Conservation (phyloP, 2,797 vertebrate genomes). For the Oreochromis mossambicus region DNA sequence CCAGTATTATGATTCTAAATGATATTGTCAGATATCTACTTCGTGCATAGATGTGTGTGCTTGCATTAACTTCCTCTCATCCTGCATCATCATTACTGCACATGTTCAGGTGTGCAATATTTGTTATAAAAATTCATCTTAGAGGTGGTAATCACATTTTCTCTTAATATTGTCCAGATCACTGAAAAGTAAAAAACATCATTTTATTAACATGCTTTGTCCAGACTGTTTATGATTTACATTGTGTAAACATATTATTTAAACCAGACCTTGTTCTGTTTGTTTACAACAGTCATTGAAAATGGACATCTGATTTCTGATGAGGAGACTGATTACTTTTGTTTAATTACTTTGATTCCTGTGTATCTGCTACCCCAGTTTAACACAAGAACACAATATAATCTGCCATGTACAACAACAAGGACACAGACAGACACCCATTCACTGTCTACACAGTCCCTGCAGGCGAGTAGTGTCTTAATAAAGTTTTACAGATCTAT, state of each 20-base stretch:
- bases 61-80: background rate
- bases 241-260: background rate
- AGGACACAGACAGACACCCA: background rate
- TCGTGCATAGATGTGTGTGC: background rate
- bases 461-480: background rate
- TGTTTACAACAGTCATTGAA: background rate
- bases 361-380: background rate
- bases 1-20: background rate
- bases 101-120: background rate
- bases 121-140: background rate
- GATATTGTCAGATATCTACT: background rate
- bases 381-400: background rate
- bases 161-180: background rate
- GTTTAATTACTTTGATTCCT: background rate
- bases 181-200: background rate
- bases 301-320: background rate
- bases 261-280: background rate
- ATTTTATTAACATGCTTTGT: background rate
- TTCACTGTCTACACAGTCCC: background rate
- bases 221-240: background rate
- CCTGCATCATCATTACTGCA: background rate
- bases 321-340: background rate
- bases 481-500: background rate
- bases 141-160: accelerated
- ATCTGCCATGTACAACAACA: background rate